These are phyloP conservation scores for Hydrolagus colliei DNA, from an alignment of 2,797 vertebrate species.

Conservation along the genomic window DNA sequence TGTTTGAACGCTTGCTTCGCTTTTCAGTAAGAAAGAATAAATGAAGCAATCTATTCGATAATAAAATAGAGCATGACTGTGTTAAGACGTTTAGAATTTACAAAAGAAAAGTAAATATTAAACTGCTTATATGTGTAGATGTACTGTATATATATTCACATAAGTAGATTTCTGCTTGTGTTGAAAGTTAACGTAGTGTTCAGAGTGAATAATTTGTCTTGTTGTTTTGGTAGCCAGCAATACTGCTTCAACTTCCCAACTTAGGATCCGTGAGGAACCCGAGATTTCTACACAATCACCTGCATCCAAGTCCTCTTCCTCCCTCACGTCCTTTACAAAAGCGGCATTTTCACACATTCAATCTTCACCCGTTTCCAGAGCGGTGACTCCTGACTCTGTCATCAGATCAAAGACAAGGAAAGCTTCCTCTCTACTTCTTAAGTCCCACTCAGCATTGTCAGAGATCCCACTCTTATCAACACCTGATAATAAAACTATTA, in stretches of 20 bases:
- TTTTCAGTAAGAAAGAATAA: background rate
- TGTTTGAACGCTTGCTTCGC: background rate
- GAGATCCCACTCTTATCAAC: too few species aligned
- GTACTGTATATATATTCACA: background rate
- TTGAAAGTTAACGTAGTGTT: background rate
- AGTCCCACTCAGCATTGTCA: background rate
- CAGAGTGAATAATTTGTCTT: constrained; percentile 14
- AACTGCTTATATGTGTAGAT: background rate
- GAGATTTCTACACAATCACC: constrained; percentile 36
- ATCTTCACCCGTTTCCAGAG: constrained; percentile 41
- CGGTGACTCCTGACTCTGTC: constrained; percentile 1
- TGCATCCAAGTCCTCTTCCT: constrained; percentile 42
- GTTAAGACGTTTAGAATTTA: background rate
- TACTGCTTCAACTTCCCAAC: constrained; percentile 46
- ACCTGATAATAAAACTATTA: background rate
- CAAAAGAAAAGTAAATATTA: background rate
- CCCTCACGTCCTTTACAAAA: constrained; percentile 7
- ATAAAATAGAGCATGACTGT: background rate
- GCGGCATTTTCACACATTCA: constrained; percentile 42
- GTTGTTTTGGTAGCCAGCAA: constrained; percentile 57
- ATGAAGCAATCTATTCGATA: background rate
- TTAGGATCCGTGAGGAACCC: constrained; percentile 37
- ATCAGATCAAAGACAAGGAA: background rate
- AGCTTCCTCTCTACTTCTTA: background rate
- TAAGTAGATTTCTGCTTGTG: background rate